Evolutionary conservation across 2,888 invertebrate species (phyloP).

Genomic region (Gortyna flavago): DNA sequence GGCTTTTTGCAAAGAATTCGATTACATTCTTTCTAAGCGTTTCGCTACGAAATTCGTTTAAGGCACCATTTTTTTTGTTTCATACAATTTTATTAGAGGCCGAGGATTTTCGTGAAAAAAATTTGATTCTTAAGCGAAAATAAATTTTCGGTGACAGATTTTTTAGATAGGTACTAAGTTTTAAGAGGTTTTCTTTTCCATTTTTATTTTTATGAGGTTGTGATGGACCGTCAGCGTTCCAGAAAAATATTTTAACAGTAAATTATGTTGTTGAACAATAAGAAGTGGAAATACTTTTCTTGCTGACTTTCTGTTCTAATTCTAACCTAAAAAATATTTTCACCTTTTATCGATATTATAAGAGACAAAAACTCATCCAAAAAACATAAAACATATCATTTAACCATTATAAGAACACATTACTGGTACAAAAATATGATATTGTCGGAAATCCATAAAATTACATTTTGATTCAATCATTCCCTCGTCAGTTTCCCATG

Average conservation of each 20-base stretch:
- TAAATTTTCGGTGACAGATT: constrained; percentile 48
- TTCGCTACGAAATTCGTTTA: constrained; percentile 69
- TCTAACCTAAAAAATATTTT: not conserved
- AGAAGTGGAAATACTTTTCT: not conserved
- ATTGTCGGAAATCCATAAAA: constrained; percentile 43
- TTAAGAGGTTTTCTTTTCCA: constrained; percentile 24
- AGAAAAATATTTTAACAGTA: not conserved
- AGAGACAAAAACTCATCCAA: not conserved
- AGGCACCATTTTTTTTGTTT: constrained; percentile 66
- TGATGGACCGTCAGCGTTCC: not conserved
- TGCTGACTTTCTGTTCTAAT: not conserved
- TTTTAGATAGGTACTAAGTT: constrained; percentile 44
- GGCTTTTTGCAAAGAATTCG: constrained; percentile 74
- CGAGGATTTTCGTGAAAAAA: constrained; percentile 58
- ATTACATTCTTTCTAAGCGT: constrained; percentile 72
- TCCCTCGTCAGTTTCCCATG: constrained; percentile 35
- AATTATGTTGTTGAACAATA: not conserved
- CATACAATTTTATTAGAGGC: constrained; percentile 68
- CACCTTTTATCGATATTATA: too few species aligned
- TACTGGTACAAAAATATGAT: constrained; percentile 32
- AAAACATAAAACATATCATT: not conserved
- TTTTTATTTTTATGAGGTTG: constrained; percentile 20
- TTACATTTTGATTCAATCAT: constrained; percentile 42
- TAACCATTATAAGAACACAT: not conserved
- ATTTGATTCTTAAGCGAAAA: constrained; percentile 48